A percentile compares a stretch with the other conserved stretches of the same genome.
These are phyloP conservation scores for Oasisia sp. DNA, from an alignment of 2,888 invertebrate species.

Conservation along the genomic window DNA sequence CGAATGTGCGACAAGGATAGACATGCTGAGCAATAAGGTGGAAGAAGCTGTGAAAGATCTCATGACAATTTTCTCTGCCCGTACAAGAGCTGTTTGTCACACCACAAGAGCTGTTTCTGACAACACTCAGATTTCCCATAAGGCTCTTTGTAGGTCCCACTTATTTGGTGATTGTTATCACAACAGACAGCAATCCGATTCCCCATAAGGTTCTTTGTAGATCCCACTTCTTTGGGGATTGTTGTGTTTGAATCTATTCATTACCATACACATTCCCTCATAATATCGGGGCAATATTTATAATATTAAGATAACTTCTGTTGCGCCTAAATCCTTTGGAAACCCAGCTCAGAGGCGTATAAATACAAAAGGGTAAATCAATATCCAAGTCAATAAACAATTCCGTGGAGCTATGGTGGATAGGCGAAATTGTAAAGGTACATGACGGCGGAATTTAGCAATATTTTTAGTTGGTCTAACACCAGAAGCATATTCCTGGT, in stretches of 20 bases:
- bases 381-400: too few relatives aligned
- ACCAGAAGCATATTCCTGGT: too few relatives aligned
- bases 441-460: too few relatives aligned
- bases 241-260: neutral
- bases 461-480: too few relatives aligned
- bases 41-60: slow-evolving; percentile 82
- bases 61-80: neutral
- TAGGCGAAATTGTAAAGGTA: too few relatives aligned
- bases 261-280: neutral
- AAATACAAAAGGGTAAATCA: too few relatives aligned
- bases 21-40: slow-evolving; percentile 74
- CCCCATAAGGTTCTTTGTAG: neutral
- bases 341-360: too few relatives aligned
- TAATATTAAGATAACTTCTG: too few relatives aligned
- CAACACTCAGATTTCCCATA: neutral
- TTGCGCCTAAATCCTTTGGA: too few relatives aligned
- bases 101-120: too few relatives aligned
- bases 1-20: slow-evolving; percentile 68
- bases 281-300: neutral
- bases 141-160: neutral
- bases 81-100: neutral
- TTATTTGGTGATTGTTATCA: neutral
- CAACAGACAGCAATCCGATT: neutral
- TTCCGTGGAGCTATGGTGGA: too few relatives aligned
- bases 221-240: neutral